A percentile compares a stretch with the other conserved stretches of the same genome.
phyloP scores from a whole-genome alignment of 2,113 vertebrate species.

The Rhombomys opimus region DNA sequence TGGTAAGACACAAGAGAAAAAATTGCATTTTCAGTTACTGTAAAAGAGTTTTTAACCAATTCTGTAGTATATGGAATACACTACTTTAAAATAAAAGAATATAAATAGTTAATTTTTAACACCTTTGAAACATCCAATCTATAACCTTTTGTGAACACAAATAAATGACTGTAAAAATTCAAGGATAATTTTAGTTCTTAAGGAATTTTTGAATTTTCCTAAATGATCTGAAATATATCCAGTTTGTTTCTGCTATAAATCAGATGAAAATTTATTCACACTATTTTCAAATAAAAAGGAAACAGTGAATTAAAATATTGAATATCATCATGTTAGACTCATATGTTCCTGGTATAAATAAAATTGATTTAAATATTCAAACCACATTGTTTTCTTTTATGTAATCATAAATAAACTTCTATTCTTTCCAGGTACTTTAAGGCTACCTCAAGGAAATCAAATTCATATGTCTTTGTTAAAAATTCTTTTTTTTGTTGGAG shows the following conservation, averaged over 20 bases:
- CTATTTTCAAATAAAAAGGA: constrained; percentile 8
- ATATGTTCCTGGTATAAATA: background rate
- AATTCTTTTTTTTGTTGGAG: background rate
- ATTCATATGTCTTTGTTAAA: background rate
- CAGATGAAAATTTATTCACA: background rate
- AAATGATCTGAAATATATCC: background rate
- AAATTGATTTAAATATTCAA: background rate
- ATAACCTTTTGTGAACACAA: background rate
- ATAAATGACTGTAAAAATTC: background rate
- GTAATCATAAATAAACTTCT: background rate
- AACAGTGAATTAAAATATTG: background rate
- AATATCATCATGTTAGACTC: background rate
- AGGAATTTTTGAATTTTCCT: background rate
- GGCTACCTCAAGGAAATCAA: background rate
- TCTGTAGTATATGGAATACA: background rate
- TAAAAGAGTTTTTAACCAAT: background rate
- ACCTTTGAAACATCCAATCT: background rate
- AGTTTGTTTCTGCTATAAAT: background rate
- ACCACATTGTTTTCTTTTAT: background rate
- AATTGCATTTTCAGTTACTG: constrained; percentile 57
- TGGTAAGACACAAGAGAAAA: constrained; percentile 46
- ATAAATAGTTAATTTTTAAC: background rate
- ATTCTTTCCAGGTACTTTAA: background rate
- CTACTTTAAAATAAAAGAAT: background rate
- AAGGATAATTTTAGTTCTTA: background rate